These are phyloP conservation scores for Trididemnum nubilum DNA, from an alignment of 23 tunicate species.

Conservation along the genomic window DNA sequence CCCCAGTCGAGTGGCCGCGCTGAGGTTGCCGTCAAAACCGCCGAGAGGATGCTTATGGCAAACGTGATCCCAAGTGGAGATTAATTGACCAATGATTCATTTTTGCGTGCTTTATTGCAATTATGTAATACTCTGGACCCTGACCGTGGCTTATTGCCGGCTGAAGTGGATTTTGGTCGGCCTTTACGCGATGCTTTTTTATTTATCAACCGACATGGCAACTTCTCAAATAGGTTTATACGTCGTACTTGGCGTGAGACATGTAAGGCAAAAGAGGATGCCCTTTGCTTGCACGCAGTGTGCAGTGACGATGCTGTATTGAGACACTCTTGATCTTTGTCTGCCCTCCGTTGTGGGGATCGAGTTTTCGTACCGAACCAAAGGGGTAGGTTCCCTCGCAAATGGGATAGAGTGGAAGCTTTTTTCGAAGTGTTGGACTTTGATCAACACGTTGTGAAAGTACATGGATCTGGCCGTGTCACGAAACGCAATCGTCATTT, in stretches of 20 bases:
- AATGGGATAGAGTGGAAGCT: neutral
- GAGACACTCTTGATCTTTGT: neutral
- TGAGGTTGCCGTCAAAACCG: too few relatives aligned
- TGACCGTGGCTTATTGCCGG: neutral
- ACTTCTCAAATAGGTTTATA: neutral
- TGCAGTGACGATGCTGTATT: neutral
- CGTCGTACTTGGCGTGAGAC: neutral
- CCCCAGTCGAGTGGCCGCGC: too few relatives aligned
- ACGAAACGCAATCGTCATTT: neutral
- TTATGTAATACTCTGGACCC: too few relatives aligned
- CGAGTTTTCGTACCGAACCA: neutral
- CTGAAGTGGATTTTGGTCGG: neutral
- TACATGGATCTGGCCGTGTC: neutral
- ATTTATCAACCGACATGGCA: too few relatives aligned
- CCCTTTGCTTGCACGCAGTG: neutral
- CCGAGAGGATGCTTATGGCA: too few relatives aligned
- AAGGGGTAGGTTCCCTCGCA: neutral
- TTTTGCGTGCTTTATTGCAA: too few relatives aligned
- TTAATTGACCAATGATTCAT: too few relatives aligned
- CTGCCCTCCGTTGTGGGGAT: neutral
- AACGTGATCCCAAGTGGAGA: too few relatives aligned
- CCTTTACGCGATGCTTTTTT: too few relatives aligned
- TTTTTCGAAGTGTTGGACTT: neutral
- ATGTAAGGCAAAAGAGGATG: neutral
- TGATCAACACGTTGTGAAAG: neutral